Evolutionary conservation across 2,797 vertebrate species (phyloP).

Genomic region (Falco rusticolus): DNA sequence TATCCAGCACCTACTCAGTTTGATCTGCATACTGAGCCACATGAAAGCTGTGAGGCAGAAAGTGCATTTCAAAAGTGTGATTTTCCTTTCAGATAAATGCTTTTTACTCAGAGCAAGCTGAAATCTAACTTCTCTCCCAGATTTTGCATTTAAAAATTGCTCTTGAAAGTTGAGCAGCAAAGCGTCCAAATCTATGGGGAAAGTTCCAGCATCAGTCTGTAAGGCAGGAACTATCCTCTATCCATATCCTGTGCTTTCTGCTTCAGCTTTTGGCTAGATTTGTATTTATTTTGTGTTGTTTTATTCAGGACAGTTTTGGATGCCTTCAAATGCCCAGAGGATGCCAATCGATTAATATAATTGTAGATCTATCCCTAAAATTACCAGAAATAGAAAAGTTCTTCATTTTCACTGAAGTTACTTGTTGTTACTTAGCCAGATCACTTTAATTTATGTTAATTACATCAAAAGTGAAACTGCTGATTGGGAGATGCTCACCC

Average conservation of each 20-base stretch:
- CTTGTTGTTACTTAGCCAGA: not conserved
- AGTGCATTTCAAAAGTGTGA: slow-evolving; percentile 65
- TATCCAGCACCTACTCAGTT: slow-evolving; percentile 40
- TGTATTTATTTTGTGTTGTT: not conserved
- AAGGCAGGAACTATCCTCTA: not conserved
- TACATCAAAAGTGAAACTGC: not conserved
- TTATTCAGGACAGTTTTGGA: not conserved
- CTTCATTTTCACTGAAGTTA: not conserved
- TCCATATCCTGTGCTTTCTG: not conserved
- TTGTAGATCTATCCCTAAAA: not conserved
- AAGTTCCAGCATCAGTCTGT: not conserved
- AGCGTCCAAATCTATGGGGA: slow-evolving; percentile 3
- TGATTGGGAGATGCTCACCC: not conserved
- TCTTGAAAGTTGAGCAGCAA: slow-evolving; percentile 66
- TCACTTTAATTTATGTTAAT: not conserved
- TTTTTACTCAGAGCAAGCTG: slow-evolving; percentile 28
- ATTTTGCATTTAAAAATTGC: slow-evolving; percentile 59
- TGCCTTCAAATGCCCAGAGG: not conserved
- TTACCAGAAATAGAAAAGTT: not conserved
- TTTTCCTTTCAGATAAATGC: slow-evolving; percentile 62
- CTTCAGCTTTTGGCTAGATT: not conserved
- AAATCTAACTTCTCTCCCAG: slow-evolving; percentile 49
- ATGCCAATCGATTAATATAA: not conserved
- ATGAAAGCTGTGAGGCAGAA: slow-evolving; percentile 66
- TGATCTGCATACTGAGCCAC: slow-evolving; percentile 39